phyloP scores from a whole-genome alignment of 2,888 invertebrate genomes.

The Amaurobius ferox region DNA sequence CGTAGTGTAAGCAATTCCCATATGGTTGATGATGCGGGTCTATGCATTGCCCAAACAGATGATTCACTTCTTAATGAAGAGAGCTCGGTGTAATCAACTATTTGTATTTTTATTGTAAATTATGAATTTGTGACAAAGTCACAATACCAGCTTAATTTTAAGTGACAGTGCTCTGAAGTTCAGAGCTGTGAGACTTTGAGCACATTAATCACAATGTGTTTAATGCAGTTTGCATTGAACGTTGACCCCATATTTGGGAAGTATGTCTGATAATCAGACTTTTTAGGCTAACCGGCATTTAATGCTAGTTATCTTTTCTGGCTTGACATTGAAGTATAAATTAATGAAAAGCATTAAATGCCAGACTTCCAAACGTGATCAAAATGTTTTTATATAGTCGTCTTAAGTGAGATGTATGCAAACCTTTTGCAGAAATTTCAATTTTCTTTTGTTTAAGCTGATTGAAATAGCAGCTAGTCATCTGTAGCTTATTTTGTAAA shows the following conservation, averaged over 20 bases:
- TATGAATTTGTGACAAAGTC: background rate
- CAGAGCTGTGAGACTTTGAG: background rate
- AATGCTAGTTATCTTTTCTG: background rate
- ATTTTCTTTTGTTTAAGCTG: too few relatives aligned
- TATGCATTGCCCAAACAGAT: conserved; percentile 38
- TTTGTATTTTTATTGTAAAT: background rate
- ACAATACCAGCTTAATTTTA: background rate
- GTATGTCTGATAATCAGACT: conserved; percentile 12
- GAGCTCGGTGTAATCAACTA: background rate
- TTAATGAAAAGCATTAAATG: background rate
- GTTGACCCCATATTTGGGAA: background rate
- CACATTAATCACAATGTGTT: background rate
- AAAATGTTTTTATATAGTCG: background rate
- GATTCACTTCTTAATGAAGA: background rate
- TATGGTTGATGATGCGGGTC: background rate
- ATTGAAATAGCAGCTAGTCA: too few relatives aligned
- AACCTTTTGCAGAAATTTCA: too few relatives aligned
- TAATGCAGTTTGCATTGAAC: conserved; percentile 1
- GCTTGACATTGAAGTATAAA: background rate
- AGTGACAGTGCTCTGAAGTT: background rate
- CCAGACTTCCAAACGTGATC: background rate
- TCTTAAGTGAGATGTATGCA: too few relatives aligned
- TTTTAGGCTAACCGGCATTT: background rate
- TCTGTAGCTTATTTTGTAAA: too few relatives aligned
- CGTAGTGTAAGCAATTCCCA: conserved; percentile 21